Evolutionary conservation across 2,888 invertebrate genomes (phyloP).

Genomic region (Eudasyphora cyanicolor): DNA sequence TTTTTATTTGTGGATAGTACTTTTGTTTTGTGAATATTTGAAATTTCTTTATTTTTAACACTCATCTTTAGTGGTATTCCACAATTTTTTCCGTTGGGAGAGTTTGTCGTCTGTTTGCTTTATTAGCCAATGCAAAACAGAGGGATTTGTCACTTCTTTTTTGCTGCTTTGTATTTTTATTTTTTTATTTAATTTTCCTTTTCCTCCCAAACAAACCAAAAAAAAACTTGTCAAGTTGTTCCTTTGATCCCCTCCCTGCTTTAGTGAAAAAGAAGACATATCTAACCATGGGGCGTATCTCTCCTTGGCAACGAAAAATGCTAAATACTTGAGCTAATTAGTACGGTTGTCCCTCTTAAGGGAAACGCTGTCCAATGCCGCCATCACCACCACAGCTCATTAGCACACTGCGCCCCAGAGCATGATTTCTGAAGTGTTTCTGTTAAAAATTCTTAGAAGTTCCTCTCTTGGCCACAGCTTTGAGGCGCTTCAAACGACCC

Average conservation of each 20-base stretch:
- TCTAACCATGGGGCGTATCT: neutral
- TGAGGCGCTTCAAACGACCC: neutral
- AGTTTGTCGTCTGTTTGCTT: conserved; percentile 21
- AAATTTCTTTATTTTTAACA: conserved; percentile 16
- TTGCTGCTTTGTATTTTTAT: conserved; percentile 22
- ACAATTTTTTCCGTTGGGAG: neutral
- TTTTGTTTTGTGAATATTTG: conserved; percentile 32
- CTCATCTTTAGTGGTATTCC: neutral
- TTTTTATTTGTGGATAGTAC: conserved; percentile 10
- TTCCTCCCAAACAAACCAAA: neutral
- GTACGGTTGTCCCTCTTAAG: conserved; percentile 6
- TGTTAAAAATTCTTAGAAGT: conserved; percentile 35
- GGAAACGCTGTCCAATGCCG: conserved; percentile 3
- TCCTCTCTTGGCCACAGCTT: neutral
- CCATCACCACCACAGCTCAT: neutral
- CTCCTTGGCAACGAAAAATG: conserved; percentile 17
- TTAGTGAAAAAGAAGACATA: neutral
- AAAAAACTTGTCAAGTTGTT: conserved; percentile 6
- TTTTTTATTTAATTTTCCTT: conserved; percentile 23
- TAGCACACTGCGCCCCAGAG: neutral
- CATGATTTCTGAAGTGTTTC: conserved; percentile 36
- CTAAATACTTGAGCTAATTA: conserved; percentile 57
- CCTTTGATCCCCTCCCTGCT: neutral
- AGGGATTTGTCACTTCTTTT: conserved; percentile 55
- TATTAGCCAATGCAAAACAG: conserved; percentile 35